phyloP scores from a whole-genome alignment of 1,140 invertebrate genomes.

The Brachionus rotundiformis region DNA sequence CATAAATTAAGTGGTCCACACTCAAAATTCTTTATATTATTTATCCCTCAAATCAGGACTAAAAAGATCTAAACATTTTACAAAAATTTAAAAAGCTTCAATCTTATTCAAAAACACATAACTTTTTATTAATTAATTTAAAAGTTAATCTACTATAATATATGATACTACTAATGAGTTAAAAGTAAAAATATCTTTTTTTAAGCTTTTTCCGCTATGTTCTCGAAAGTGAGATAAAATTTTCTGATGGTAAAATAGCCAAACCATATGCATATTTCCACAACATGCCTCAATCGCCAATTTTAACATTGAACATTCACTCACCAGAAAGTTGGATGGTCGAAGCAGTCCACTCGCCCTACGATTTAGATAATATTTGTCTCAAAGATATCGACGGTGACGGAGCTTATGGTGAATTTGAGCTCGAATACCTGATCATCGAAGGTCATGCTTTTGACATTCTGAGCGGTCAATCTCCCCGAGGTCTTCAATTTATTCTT shows the following conservation, averaged over 20 bases:
- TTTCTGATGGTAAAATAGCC: conserved; percentile 71
- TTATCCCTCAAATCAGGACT: no score
- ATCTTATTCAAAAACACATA: no score
- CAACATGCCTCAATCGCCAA: conserved; percentile 81
- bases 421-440: conserved; percentile 83
- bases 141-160: no score
- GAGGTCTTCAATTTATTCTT: conserved; percentile 92
- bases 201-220: conserved; percentile 91
- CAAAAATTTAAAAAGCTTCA: no score
- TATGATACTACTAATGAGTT: no score
- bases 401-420: conserved; percentile 76
- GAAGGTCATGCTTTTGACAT: conserved; percentile 95
- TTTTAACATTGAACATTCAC: conserved; percentile 90
- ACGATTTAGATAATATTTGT: conserved; percentile 97
- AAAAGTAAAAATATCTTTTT: background rate
- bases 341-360: conserved; percentile 85
- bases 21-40: no score
- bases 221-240: conserved; percentile 82
- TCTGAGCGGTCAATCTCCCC: conserved; percentile 82
- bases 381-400: conserved; percentile 67
- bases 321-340: conserved; percentile 99
- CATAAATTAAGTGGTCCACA: no score
- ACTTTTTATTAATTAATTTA: no score
- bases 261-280: conserved; percentile 81
- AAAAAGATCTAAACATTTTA: no score